Conservation (phyloP, 1,140 invertebrate genomes). For the Dreissena rostriformis region DNA sequence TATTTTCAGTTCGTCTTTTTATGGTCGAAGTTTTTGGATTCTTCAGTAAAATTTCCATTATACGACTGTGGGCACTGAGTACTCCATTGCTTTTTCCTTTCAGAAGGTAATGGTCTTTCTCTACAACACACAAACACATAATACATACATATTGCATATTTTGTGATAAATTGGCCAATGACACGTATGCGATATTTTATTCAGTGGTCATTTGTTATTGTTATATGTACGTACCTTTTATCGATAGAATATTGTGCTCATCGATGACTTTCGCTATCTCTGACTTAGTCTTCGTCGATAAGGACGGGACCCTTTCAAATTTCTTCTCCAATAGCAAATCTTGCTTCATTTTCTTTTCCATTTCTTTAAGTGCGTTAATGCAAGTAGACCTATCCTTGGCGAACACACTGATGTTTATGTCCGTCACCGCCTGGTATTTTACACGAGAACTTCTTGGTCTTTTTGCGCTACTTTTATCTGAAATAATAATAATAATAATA, state of each 20-base stretch:
- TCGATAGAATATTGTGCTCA: not conserved
- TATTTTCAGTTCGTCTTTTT: not conserved
- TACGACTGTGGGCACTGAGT: not conserved
- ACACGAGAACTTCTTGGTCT: too few species aligned
- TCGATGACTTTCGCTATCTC: not conserved
- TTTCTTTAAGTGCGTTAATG: not conserved
- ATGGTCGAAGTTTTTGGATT: not conserved
- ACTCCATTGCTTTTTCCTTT: slow-evolving; percentile 24
- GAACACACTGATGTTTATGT: not conserved
- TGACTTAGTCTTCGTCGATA: not conserved
- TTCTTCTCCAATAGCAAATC: not conserved
- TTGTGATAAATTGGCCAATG: too few species aligned
- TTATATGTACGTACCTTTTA: not conserved
- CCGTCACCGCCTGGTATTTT: too few species aligned
- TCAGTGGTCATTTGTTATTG: too few species aligned
- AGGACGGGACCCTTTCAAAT: not conserved
- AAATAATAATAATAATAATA: too few species aligned
- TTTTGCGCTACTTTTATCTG: too few species aligned
- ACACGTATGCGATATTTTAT: too few species aligned
- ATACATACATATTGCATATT: too few species aligned
- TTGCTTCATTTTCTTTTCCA: not conserved
- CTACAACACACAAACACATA: not conserved
- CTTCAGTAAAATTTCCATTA: slow-evolving; percentile 22
- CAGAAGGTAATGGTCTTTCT: slow-evolving; percentile 12
- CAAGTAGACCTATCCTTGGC: not conserved